phyloP scores from a whole-genome alignment of 2,113 vertebrate species.

The Rallus limicola region DNA sequence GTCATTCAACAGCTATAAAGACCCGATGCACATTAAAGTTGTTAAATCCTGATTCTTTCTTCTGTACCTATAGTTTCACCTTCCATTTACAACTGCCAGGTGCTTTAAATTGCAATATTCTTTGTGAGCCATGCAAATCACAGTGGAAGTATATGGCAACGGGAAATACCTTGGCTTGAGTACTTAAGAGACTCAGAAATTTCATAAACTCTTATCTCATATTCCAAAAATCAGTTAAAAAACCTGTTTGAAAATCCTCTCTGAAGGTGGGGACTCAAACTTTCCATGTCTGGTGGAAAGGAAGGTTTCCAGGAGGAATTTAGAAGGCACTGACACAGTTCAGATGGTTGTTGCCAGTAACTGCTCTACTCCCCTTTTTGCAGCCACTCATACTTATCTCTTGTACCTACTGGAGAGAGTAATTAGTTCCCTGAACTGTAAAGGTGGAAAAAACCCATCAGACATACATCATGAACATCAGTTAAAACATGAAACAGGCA shows the following conservation, averaged over 20 bases:
- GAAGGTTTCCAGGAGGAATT: neutral
- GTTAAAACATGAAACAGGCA: neutral
- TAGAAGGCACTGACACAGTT: neutral
- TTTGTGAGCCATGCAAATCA: neutral
- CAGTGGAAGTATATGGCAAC: neutral
- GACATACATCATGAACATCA: neutral
- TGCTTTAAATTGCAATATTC: neutral
- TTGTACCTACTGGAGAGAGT: neutral
- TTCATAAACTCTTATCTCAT: neutral
- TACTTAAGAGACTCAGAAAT: neutral
- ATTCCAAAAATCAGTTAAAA: neutral
- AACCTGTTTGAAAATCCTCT: neutral
- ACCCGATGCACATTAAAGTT: neutral
- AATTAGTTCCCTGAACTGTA: neutral
- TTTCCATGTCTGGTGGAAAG: neutral
- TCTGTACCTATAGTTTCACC: neutral
- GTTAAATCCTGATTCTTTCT: neutral
- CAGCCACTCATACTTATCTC: neutral
- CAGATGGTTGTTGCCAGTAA: neutral
- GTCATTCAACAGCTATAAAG: constrained; percentile 2
- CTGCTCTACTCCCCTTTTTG: neutral
- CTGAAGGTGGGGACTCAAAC: neutral
- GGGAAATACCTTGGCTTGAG: neutral
- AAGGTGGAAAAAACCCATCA: neutral
- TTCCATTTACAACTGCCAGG: neutral